A percentile compares a stretch with the other conserved stretches of the same genome.
Conservation (phyloP, 2,113 vertebrate species). For the Dendrocopos noguchii region DNA sequence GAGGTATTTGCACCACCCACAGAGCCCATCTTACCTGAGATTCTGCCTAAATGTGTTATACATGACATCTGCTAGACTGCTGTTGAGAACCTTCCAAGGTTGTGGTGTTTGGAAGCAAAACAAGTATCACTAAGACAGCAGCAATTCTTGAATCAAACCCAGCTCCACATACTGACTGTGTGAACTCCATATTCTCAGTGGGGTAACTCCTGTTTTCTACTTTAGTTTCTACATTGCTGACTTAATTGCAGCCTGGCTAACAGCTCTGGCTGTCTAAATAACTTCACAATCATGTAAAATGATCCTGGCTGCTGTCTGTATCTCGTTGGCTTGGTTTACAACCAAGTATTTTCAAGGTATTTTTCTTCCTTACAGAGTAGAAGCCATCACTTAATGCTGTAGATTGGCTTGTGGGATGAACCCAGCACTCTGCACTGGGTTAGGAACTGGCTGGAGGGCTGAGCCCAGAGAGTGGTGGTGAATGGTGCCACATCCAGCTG, state of each 20-base stretch:
- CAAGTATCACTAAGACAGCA: neutral
- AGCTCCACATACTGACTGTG: neutral
- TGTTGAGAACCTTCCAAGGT: neutral
- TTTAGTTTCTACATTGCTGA: neutral
- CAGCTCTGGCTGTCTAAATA: slow-evolving; percentile 4
- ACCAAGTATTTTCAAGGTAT: neutral
- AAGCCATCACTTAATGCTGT: neutral
- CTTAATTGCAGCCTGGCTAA: neutral
- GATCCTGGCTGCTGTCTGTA: neutral
- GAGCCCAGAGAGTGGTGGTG: too few relatives aligned
- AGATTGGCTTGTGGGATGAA: neutral
- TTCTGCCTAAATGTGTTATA: neutral
- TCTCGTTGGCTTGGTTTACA: neutral
- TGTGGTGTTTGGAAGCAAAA: slow-evolving; percentile 11
- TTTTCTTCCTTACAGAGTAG: neutral
- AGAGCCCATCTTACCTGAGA: neutral
- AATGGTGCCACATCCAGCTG: too few relatives aligned
- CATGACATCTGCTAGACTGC: neutral
- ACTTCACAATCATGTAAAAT: neutral
- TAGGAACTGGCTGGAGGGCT: too few relatives aligned
- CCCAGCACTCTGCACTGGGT: neutral
- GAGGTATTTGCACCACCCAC: neutral
- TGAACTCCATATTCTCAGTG: neutral
- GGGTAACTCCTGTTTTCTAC: neutral
- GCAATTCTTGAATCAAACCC: slow-evolving; percentile 30